Evolutionary conservation across 2,113 vertebrate genomes (phyloP).

Genomic region (Chionomys nivalis): DNA sequence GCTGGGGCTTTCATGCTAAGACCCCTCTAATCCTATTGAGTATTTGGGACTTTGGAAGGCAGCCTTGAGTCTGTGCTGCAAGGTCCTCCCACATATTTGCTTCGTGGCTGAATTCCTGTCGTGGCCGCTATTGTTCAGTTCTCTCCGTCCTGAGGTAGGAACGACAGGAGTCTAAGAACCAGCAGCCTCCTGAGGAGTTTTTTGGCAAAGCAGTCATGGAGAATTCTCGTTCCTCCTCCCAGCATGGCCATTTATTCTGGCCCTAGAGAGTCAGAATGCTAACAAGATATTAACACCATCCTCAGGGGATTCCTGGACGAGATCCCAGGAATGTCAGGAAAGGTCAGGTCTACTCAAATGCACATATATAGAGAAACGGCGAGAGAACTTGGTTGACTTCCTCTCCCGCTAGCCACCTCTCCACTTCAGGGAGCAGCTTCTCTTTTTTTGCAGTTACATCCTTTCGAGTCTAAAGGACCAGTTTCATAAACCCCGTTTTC

Average conservation of each 20-base stretch:
- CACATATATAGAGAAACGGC: neutral
- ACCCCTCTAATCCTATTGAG: neutral
- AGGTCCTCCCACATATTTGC: neutral
- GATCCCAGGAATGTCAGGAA: neutral
- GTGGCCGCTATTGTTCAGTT: neutral
- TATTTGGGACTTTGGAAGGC: neutral
- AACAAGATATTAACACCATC: neutral
- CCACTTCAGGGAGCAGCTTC: neutral
- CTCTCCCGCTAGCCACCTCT: neutral
- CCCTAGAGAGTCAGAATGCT: neutral
- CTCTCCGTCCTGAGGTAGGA: neutral
- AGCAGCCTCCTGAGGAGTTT: neutral
- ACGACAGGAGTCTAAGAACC: neutral
- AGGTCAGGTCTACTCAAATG: neutral
- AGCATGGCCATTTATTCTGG: neutral
- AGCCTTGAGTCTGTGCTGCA: conserved; percentile 15
- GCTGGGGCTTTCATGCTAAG: neutral
- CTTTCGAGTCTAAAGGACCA: neutral
- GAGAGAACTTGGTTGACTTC: neutral
- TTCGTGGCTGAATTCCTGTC: neutral
- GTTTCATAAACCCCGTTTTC: conserved; percentile 1
- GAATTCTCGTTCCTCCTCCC: neutral
- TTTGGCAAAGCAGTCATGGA: neutral
- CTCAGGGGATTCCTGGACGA: neutral
- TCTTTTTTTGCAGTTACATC: neutral